Conservation (phyloP, 2,888 invertebrate genomes). For the Cryptus armator region DNA sequence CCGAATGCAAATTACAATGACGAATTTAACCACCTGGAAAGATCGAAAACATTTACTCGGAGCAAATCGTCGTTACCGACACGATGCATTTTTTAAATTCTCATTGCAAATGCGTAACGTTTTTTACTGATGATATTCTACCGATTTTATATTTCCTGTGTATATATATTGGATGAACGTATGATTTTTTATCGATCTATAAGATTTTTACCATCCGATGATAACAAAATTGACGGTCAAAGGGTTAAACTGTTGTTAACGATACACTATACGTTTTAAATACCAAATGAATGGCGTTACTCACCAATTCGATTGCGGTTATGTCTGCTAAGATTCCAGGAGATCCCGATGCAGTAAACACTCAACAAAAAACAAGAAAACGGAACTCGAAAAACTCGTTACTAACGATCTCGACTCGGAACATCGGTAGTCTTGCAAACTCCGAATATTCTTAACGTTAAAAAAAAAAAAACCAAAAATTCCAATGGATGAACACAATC, state of each 20-base stretch:
- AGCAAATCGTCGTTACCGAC: too few relatives aligned
- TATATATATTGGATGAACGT: too few relatives aligned
- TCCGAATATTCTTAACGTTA: background rate
- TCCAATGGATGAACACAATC: background rate
- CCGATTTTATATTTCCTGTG: too few relatives aligned
- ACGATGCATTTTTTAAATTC: too few relatives aligned
- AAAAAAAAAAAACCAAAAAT: background rate
- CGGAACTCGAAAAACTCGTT: background rate
- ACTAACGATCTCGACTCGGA: background rate
- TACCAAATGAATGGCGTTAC: background rate
- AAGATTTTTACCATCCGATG: too few relatives aligned
- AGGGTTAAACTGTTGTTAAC: background rate
- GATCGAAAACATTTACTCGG: too few relatives aligned
- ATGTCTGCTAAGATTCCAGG: background rate
- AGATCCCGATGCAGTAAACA: background rate
- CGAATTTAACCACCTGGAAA: too few relatives aligned
- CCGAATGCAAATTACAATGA: too few relatives aligned
- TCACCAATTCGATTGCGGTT: background rate
- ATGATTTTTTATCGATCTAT: too few relatives aligned
- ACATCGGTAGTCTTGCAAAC: background rate
- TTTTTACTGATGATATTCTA: too few relatives aligned
- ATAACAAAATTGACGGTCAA: background rate
- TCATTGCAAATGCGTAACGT: too few relatives aligned
- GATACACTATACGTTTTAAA: background rate
- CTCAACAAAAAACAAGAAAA: background rate